phyloP scores from a whole-genome alignment of 2,888 invertebrate genomes.

The Cremastinae sp. region DNA sequence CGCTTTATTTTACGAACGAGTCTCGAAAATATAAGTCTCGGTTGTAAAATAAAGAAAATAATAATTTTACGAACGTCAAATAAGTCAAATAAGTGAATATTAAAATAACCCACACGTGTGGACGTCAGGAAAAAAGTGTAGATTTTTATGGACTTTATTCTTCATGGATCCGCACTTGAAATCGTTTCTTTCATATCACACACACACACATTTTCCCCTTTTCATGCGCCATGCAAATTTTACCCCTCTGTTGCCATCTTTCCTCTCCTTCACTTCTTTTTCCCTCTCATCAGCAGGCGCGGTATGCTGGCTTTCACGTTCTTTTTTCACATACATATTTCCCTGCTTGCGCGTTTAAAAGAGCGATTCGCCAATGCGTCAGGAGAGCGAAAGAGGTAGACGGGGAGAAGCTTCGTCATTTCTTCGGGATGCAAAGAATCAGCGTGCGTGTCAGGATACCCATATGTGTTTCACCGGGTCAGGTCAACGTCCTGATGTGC shows the following conservation, averaged over 20 bases:
- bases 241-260: no score
- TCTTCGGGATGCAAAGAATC: slow-evolving; percentile 25
- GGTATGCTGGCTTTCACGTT: slow-evolving; percentile 5
- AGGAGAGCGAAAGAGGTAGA: slow-evolving; percentile 11
- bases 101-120: no score
- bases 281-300: slow-evolving; percentile 15
- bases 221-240: neutral
- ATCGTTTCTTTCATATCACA: no score
- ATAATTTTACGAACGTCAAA: no score
- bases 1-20: no score
- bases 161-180: no score
- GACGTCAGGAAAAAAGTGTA: no score
- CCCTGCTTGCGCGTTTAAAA: neutral
- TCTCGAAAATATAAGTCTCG: no score
- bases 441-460: slow-evolving; percentile 57
- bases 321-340: slow-evolving; percentile 33
- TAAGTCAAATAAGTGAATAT: no score
- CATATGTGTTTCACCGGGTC: slow-evolving; percentile 79
- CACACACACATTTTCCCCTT: no score
- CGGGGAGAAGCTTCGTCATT: slow-evolving; percentile 15
- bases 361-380: slow-evolving; percentile 23
- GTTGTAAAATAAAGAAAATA: no score
- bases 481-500: slow-evolving; percentile 80
- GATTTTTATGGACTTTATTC: neutral
- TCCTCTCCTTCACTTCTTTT: slow-evolving; percentile 36